Percentiles rank a stretch among this genome's conserved stretches.
Conservation (phyloP, 2,113 vertebrate species). For the Ramphastos sulfuratus region DNA sequence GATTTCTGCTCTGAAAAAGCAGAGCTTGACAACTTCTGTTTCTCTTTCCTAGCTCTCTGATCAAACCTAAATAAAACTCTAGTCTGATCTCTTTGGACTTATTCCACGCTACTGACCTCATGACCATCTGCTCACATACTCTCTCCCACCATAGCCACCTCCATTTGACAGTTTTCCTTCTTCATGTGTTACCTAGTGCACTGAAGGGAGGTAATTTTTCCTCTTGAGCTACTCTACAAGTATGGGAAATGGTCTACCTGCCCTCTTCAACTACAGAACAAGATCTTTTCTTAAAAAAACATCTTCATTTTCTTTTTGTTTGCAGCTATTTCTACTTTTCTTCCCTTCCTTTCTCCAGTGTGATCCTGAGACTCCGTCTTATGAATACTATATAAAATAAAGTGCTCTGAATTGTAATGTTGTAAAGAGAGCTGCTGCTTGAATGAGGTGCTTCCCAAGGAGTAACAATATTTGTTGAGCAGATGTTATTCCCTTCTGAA, state of each 20-base stretch:
- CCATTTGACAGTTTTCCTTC: neutral
- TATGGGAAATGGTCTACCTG: neutral
- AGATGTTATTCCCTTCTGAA: constrained; percentile 70
- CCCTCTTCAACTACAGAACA: neutral
- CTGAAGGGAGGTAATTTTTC: constrained; percentile 15
- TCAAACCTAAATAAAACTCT: constrained; percentile 32
- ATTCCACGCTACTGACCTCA: constrained; percentile 37
- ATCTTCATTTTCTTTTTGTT: neutral
- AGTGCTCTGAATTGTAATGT: constrained; percentile 2
- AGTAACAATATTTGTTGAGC: constrained; percentile 65
- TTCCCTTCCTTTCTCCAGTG: neutral
- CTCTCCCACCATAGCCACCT: neutral
- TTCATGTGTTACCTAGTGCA: neutral
- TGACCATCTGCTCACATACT: constrained; percentile 37
- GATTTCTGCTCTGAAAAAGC: neutral
- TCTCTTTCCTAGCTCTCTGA: neutral
- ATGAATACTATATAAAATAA: constrained; percentile 21
- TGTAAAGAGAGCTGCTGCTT: constrained; percentile 57
- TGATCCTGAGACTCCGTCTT: neutral
- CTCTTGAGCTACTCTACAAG: neutral
- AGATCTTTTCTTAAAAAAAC: neutral
- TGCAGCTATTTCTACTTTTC: neutral
- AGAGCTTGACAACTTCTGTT: neutral
- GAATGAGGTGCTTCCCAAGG: constrained; percentile 68
- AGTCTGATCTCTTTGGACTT: constrained; percentile 4